Base-by-base conservation (phyloP, 1,140 invertebrate species). In the Homalodisca vitripennis region DNA sequence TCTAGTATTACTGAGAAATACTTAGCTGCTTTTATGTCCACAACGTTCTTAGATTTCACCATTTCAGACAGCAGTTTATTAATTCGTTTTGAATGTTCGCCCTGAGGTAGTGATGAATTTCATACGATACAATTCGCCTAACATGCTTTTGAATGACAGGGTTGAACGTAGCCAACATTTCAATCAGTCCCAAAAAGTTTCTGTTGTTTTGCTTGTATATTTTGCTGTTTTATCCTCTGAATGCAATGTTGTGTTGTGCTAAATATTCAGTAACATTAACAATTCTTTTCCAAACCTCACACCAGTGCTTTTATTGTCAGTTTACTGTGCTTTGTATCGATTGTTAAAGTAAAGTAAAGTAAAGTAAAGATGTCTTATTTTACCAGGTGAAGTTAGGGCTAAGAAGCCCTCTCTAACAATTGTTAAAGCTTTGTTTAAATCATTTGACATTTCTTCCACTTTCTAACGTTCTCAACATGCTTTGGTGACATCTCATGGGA, bases 1-100 rank as follows among this genome's bases (percentile, higher is more conserved):
- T 75, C 73, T 51, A 76, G 68, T 32, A 75, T 74, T 29, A 78
- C 72, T n/a, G 75, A 70, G 65, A 66, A 78, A 73, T 77, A 77
- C 71, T 77, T 77, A 65, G 62, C 29, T 64, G 20, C 24, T 64
- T 64, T 64, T 64, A 31, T 32, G 20, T 64, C 32, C 12, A 22
- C 41, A 17, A 32, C 20, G 41, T 34, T 32, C 30, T 31, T 64
- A 22, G 27, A 22, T 64, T 64, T 31, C 14, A 64, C 62, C 24
- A 27, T 62, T 60, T 34, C 13, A 32, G 62, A 31, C 13, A 64
- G 13, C 32, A 32, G 62, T 34, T 31, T 30, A 64, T 64, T 12
- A 64, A 14, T 31, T 64, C 29, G 31, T 64, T 64, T 64, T 64
- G 62, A 64, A 64, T 64, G 31, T 31, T 64, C 30, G 29, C 30